phyloP scores from a whole-genome alignment of 2,888 invertebrate species.

The Phania funesta region DNA sequence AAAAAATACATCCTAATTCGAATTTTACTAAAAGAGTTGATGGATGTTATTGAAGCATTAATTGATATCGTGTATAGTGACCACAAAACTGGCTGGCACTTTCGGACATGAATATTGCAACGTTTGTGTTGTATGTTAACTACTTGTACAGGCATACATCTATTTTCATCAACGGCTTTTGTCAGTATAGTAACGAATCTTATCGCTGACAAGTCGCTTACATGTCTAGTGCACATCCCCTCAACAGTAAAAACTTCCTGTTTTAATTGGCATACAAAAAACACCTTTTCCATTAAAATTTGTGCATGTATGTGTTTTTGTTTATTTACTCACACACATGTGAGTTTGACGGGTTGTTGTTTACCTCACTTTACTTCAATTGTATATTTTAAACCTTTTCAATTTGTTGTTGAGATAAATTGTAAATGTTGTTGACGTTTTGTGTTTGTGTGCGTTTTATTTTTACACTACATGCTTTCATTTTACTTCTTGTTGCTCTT shows the following conservation, averaged over 20 bases:
- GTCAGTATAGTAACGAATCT: no score
- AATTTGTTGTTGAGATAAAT: background rate
- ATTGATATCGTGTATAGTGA: no score
- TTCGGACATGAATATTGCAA: no score
- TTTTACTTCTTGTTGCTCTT: slow-evolving; percentile 13
- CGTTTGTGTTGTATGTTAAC: no score
- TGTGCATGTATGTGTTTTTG: background rate
- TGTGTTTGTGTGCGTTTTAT: background rate
- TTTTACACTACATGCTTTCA: background rate
- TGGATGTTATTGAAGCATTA: no score
- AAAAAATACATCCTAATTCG: no score
- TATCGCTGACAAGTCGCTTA: no score
- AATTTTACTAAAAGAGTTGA: no score
- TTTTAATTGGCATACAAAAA: background rate
- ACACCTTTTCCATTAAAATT: background rate
- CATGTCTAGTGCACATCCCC: no score
- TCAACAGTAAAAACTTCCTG: background rate
- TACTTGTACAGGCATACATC: no score
- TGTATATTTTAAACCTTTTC: background rate
- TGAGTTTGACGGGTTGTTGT: background rate
- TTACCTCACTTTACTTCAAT: background rate
- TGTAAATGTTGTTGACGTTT: background rate
- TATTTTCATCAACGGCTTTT: no score
- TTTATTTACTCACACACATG: background rate
- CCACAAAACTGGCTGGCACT: no score